Evolutionary conservation across 2,797 vertebrate species (phyloP).

Genomic region (Luscinia megarhynchos): DNA sequence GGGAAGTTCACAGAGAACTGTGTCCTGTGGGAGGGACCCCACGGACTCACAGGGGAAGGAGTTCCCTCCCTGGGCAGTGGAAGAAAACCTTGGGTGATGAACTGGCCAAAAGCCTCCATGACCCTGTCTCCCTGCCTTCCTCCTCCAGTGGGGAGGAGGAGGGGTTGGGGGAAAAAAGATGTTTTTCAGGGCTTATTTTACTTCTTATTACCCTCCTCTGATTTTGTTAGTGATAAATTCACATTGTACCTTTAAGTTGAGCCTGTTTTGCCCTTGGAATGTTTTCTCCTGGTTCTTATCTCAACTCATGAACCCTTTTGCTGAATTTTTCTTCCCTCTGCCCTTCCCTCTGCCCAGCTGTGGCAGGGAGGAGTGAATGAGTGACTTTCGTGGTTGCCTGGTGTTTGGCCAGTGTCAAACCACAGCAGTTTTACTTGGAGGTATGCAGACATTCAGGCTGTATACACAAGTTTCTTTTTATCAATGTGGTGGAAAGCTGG

Average conservation of each 20-base stretch:
- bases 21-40: rapidly evolving
- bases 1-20: neutral
- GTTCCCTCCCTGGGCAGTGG: rapidly evolving
- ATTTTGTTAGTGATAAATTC: neutral
- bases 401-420: neutral
- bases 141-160: neutral
- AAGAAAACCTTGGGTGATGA: rapidly evolving
- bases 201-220: neutral
- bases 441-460: neutral
- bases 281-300: neutral
- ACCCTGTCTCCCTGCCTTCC: neutral
- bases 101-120: rapidly evolving
- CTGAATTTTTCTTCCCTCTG: neutral
- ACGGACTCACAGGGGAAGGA: rapidly evolving
- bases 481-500: neutral
- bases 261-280: neutral
- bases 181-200: neutral
- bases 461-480: neutral
- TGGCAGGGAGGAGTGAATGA: neutral
- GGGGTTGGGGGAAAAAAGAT: neutral
- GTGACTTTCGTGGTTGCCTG: rapidly evolving
- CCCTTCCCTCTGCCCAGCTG: neutral
- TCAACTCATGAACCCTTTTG: neutral
- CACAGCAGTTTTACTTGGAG: neutral
- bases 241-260: too few species aligned